Percentiles rank a stretch among this genome's conserved stretches.
Evolutionary conservation across 1,140 invertebrate species (phyloP).

Genomic region (Berghia stephanieae): DNA sequence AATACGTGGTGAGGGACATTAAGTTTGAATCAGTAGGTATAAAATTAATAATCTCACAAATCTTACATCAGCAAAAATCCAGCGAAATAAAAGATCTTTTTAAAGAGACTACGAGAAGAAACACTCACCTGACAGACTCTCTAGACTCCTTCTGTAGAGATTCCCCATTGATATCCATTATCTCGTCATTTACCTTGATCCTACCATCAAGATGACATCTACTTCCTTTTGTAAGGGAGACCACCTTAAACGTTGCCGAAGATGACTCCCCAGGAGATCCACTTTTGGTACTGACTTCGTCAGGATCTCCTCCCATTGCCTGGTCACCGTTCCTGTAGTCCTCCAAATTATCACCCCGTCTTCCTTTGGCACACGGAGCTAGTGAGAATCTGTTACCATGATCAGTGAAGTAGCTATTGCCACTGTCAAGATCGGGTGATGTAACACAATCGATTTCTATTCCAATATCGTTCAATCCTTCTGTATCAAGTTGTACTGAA

Average conservation of each 20-base stretch:
- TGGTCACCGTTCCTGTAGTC: not conserved
- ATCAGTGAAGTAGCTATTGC: no score
- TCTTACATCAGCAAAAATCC: no score
- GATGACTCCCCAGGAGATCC: not conserved
- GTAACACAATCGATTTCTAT: conserved; percentile 42
- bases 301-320: not conserved
- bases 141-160: conserved; percentile 42
- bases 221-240: conserved; percentile 40
- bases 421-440: not conserved
- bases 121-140: conserved; percentile 46
- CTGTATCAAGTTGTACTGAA: conserved; percentile 39
- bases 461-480: conserved; percentile 38
- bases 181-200: conserved; percentile 49
- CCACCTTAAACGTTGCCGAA: conserved; percentile 31
- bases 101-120: no score
- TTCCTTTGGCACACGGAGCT: not conserved
- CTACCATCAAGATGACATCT: conserved; percentile 38
- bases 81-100: no score
- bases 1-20: no score
- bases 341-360: not conserved
- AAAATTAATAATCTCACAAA: no score
- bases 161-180: conserved; percentile 49
- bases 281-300: not conserved
- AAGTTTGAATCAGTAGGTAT: no score
- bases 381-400: no score